These are phyloP conservation scores for Protobothrops flavoviridis DNA, from an alignment of 2,113 vertebrate species.

Conservation along the genomic window DNA sequence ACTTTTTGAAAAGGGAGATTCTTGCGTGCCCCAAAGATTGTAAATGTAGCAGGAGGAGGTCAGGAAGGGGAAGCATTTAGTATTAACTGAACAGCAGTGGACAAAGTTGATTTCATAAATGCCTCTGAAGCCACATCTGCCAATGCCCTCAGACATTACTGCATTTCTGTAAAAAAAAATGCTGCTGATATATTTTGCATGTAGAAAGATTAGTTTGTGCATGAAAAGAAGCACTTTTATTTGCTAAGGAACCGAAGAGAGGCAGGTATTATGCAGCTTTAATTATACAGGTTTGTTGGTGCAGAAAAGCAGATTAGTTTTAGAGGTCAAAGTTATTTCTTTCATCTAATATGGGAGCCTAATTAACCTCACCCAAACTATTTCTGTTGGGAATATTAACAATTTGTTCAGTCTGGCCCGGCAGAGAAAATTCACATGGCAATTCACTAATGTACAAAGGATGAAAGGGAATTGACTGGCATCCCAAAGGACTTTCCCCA, in stretches of 20 bases:
- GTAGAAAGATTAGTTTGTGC: background rate
- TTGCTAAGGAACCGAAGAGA: slow-evolving; percentile 30
- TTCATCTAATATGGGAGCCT: slow-evolving; percentile 32
- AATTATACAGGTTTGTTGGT: slow-evolving; percentile 22
- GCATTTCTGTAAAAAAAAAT: slow-evolving; percentile 11
- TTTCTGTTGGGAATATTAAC: slow-evolving; percentile 30
- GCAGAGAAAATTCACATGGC: slow-evolving; percentile 24
- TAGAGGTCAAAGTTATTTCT: slow-evolving; percentile 46
- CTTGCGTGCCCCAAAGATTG: background rate
- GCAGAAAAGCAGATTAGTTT: slow-evolving; percentile 18
- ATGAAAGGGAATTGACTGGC: background rate
- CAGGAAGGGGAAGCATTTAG: background rate
- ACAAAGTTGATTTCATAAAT: background rate
- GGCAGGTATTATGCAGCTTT: slow-evolving; percentile 30
- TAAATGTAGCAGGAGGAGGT: background rate
- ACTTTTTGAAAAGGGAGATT: background rate
- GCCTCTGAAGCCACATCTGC: background rate
- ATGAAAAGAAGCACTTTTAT: slow-evolving; percentile 19
- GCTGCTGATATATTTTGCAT: slow-evolving; percentile 32
- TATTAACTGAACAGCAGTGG: background rate
- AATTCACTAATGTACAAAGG: slow-evolving; percentile 11
- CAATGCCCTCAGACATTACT: background rate
- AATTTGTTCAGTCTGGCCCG: slow-evolving; percentile 19
- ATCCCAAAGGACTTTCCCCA: background rate
- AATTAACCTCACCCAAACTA: slow-evolving; percentile 43